Percentiles rank a stretch among this genome's conserved stretches.
phyloP scores from a whole-genome alignment of 1,140 invertebrate genomes.

The Sycophaga agraensis region DNA sequence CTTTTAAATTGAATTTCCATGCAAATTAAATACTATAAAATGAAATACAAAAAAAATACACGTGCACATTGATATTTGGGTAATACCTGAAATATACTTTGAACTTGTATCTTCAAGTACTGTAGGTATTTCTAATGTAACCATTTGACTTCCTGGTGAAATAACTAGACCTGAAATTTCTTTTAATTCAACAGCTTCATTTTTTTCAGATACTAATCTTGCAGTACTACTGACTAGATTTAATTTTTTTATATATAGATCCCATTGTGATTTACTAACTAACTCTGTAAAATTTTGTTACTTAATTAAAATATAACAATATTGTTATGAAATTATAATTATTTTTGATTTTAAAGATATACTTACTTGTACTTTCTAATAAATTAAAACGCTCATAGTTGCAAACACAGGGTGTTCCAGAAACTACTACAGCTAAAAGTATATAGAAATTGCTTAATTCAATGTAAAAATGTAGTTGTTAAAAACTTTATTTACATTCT shows the following conservation, averaged over 20 bases:
- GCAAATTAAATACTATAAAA: too few species aligned
- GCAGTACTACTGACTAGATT: constrained; percentile 47
- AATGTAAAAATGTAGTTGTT: too few species aligned
- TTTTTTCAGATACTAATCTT: constrained; percentile 37
- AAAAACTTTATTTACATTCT: constrained; percentile 61
- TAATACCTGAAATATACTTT: constrained; percentile 32
- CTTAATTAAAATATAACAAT: not conserved
- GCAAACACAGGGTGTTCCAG: constrained; percentile 57
- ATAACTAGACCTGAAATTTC: constrained; percentile 41
- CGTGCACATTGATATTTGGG: too few species aligned
- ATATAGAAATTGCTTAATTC: not conserved
- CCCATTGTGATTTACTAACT: constrained; percentile 48
- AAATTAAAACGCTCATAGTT: constrained; percentile 41
- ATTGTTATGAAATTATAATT: not conserved
- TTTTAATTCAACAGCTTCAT: constrained; percentile 40
- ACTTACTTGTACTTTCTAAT: constrained; percentile 44
- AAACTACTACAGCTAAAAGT: constrained; percentile 59
- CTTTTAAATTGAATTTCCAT: too few species aligned
- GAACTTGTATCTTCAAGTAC: constrained; percentile 36
- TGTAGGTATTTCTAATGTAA: constrained; percentile 38
- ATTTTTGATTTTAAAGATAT: not conserved
- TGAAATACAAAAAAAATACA: too few species aligned
- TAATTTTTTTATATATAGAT: constrained; percentile 49
- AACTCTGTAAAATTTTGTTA: constrained; percentile 34
- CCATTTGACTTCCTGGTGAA: constrained; percentile 39